These are phyloP conservation scores for Gymnothorax javanicus DNA, from an alignment of 2,797 vertebrate species.

Conservation along the genomic window DNA sequence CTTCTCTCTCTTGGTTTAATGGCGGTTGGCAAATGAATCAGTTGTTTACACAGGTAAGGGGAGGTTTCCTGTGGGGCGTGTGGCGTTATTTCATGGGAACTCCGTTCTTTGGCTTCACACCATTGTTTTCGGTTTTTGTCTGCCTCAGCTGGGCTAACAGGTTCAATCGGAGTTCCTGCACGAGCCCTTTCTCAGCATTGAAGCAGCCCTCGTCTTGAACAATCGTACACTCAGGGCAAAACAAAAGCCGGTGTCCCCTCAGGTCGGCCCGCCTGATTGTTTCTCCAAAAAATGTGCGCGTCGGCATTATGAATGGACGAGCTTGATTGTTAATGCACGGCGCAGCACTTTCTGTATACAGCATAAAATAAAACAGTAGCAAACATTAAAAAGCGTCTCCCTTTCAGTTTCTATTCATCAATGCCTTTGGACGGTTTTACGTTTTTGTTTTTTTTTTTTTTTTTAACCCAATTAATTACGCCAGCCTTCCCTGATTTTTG, in stretches of 20 bases:
- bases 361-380: not conserved
- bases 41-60: slow-evolving; percentile 4
- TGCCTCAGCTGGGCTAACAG: slow-evolving; percentile 5
- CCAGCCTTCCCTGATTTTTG: not conserved
- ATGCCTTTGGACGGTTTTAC: not conserved
- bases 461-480: not conserved
- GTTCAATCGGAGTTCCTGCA: not conserved
- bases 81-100: not conserved
- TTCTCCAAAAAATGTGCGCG: not conserved
- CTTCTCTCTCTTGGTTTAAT: too few relatives aligned
- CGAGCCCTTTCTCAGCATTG: not conserved
- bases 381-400: not conserved
- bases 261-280: not conserved
- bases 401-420: not conserved
- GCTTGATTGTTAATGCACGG: not conserved
- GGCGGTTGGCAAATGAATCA: too few relatives aligned
- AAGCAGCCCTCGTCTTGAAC: not conserved
- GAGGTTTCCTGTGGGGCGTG: not conserved
- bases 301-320: not conserved
- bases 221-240: not conserved
- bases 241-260: not conserved
- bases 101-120: slow-evolving; percentile 11
- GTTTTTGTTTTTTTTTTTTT: not conserved
- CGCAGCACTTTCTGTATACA: not conserved
- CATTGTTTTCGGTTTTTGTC: not conserved